Evolutionary conservation across 1,140 invertebrate genomes (phyloP).

Genomic region (Pachyrhynchus sulphureomaculatus): DNA sequence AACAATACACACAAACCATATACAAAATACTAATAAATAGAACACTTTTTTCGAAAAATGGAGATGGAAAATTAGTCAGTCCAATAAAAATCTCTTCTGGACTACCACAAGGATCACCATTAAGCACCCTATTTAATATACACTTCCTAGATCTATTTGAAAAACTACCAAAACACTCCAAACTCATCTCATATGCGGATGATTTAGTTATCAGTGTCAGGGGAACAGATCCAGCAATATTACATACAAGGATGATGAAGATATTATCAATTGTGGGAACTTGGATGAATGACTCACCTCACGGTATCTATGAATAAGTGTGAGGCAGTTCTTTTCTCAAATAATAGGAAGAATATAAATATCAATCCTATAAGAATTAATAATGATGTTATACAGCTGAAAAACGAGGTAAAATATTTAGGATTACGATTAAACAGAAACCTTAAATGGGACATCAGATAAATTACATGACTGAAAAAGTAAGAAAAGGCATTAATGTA

Average conservation of each 20-base stretch:
- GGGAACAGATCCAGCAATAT: neutral
- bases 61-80: neutral
- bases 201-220: constrained; percentile 13
- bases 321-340: constrained; percentile 15
- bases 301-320: constrained; percentile 15
- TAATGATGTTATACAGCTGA: neutral
- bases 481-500: constrained; percentile 19
- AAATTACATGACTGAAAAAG: constrained; percentile 9
- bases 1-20: constrained; percentile 4
- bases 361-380: neutral
- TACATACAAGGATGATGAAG: neutral
- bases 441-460: constrained; percentile 27
- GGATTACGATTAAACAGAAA: constrained; percentile 14
- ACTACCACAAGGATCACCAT: constrained; percentile 21
- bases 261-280: neutral
- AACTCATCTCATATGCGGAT: constrained; percentile 24
- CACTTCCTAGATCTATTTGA: constrained; percentile 6
- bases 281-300: constrained; percentile 9
- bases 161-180: neutral
- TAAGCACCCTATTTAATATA: constrained; percentile 27
- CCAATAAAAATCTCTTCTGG: constrained; percentile 1
- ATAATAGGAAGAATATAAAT: neutral
- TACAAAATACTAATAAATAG: neutral
- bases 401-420: constrained; percentile 19
- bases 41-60: constrained; percentile 4